Evolutionary conservation across 1,140 invertebrate genomes (phyloP).

Genomic region (Aphelenchoides avenae): DNA sequence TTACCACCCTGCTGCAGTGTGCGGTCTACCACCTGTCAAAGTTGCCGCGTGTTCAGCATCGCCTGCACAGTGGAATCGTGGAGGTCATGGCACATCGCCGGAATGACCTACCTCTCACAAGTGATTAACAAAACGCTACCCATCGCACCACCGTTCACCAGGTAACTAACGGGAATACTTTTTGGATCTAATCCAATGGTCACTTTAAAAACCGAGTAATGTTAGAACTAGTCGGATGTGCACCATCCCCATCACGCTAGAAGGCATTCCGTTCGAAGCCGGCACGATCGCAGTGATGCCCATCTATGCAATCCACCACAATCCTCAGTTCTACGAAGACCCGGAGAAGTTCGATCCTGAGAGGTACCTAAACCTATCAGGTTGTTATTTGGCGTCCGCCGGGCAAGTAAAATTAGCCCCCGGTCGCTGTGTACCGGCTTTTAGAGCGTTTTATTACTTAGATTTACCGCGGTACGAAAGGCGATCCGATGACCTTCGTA

Average conservation of each 20-base stretch:
- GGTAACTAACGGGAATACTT: too few relatives aligned
- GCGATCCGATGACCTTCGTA: constrained; percentile 59
- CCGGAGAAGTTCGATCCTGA: constrained; percentile 33
- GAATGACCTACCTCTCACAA: constrained; percentile 11
- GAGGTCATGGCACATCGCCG: constrained; percentile 18
- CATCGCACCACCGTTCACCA: constrained; percentile 19
- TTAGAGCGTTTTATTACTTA: constrained; percentile 3
- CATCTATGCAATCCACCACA: constrained; percentile 24
- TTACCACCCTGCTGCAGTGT: constrained; percentile 45
- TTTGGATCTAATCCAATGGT: too few relatives aligned
- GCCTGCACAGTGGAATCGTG: constrained; percentile 22
- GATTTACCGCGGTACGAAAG: constrained; percentile 20
- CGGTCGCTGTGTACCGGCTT: not conserved
- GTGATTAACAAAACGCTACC: constrained; percentile 30
- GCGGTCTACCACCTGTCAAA: constrained; percentile 49
- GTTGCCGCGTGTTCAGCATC: constrained; percentile 51
- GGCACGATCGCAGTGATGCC: constrained; percentile 18
- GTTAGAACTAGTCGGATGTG: constrained; percentile 22
- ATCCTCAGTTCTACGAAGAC: constrained; percentile 14
- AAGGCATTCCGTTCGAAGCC: constrained; percentile 21
- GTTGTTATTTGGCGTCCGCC: too few relatives aligned
- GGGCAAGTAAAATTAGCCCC: too few relatives aligned
- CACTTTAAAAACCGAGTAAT: too few relatives aligned
- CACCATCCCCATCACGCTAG: not conserved
- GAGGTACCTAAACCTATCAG: constrained; percentile 20